phyloP scores from a whole-genome alignment of 1,140 invertebrate species.

The Dicyema japonicum region DNA sequence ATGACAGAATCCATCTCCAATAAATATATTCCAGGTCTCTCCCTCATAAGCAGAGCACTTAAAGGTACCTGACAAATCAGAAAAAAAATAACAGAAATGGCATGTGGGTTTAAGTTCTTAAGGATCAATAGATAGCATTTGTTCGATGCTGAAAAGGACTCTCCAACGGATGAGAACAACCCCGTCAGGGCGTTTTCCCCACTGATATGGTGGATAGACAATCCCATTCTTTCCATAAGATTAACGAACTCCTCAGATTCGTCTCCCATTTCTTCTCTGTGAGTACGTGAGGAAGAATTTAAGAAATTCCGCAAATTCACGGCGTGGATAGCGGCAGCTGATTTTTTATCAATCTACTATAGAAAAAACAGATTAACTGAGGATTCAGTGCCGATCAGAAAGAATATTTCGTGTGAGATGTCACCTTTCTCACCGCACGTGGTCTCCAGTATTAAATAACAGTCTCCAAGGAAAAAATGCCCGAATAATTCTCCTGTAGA shows the following conservation, averaged over 20 bases:
- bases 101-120: too few relatives aligned
- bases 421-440: slow-evolving; percentile 43
- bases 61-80: too few relatives aligned
- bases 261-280: slow-evolving; percentile 71
- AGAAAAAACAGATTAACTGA: slow-evolving; percentile 93
- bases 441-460: slow-evolving; percentile 83
- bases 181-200: too few relatives aligned
- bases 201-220: too few relatives aligned
- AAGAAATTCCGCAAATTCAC: slow-evolving; percentile 80
- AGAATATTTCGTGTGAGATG: too few relatives aligned
- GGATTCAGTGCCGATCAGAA: slow-evolving; percentile 39
- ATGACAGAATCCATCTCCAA: too few relatives aligned
- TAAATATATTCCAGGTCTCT: too few relatives aligned
- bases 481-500: slow-evolving; percentile 64
- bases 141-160: too few relatives aligned
- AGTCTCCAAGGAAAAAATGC: slow-evolving; percentile 94
- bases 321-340: slow-evolving; percentile 89
- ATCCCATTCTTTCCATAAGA: slow-evolving; percentile 56
- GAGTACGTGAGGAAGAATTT: slow-evolving; percentile 73
- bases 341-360: slow-evolving; percentile 78
- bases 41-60: too few relatives aligned
- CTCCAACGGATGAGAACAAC: too few relatives aligned
- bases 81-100: too few relatives aligned
- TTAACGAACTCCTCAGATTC: slow-evolving; percentile 75
- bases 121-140: too few relatives aligned